A percentile compares a stretch with the other conserved stretches of the same genome.
Conservation (phyloP, 1,140 invertebrate genomes). For the Zaprionus inermis region DNA sequence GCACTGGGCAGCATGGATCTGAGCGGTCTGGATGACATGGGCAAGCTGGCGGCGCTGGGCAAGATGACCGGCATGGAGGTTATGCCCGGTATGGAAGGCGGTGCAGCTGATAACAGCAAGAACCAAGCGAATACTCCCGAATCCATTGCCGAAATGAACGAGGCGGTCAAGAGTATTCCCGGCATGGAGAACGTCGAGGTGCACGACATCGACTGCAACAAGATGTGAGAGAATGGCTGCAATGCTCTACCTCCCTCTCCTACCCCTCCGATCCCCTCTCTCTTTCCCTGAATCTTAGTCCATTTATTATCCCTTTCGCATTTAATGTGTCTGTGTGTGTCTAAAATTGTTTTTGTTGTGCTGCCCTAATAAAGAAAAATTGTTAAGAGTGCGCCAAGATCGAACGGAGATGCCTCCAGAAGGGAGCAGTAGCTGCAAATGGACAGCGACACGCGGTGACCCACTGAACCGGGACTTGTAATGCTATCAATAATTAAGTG, state of each 20-base stretch:
- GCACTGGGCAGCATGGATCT: constrained; percentile 28
- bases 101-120: neutral
- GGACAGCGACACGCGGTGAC: constrained; percentile 61
- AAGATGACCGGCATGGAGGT: constrained; percentile 53
- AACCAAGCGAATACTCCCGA: neutral
- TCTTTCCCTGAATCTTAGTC: too few species aligned
- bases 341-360: constrained; percentile 14
- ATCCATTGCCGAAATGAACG: constrained; percentile 51
- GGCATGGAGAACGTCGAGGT: constrained; percentile 70
- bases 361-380: constrained; percentile 43
- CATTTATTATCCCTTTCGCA: too few species aligned
- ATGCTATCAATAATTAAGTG: constrained; percentile 82
- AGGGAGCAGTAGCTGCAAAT: neutral
- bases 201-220: constrained; percentile 56
- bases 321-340: constrained; percentile 1
- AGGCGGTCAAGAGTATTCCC: constrained; percentile 60
- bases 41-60: constrained; percentile 37
- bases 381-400: constrained; percentile 39
- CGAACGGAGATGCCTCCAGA: neutral
- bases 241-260: neutral
- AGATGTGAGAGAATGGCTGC: constrained; percentile 9
- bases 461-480: constrained; percentile 74
- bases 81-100: constrained; percentile 35
- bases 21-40: constrained; percentile 52
- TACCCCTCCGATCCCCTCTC: neutral